Conservation (phyloP, 1,140 invertebrate genomes). For the Berghia stephanieae region DNA sequence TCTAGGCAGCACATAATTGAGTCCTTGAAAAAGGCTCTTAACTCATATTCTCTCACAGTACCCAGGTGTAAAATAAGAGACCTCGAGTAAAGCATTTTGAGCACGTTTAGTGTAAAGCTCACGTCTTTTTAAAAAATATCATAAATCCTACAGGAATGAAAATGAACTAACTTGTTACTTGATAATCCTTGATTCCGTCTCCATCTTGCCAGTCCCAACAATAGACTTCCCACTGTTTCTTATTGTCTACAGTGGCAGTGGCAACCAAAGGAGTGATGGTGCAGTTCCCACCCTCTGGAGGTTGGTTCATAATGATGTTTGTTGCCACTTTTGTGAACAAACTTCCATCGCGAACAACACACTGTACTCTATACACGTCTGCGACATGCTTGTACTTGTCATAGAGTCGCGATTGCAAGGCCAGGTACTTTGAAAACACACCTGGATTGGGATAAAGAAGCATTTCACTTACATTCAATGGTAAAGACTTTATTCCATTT, state of each 20-base stretch:
- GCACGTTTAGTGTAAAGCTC: too few relatives aligned
- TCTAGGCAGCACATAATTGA: too few relatives aligned
- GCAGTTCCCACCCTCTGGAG: constrained; percentile 9
- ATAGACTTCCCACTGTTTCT: neutral
- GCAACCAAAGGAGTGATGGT: neutral
- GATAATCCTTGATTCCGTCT: constrained; percentile 13
- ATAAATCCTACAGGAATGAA: too few relatives aligned
- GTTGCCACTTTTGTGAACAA: neutral
- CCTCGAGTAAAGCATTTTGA: too few relatives aligned
- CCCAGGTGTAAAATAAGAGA: too few relatives aligned
- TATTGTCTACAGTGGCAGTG: neutral
- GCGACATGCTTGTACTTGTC: neutral
- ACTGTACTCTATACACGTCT: neutral
- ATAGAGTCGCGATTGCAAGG: neutral
- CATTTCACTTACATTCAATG: too few relatives aligned
- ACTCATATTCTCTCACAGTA: too few relatives aligned
- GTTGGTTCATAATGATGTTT: neutral
- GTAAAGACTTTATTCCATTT: too few relatives aligned
- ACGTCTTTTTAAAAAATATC: too few relatives aligned
- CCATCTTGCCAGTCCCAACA: constrained; percentile 13
- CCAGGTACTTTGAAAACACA: neutral
- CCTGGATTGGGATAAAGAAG: neutral
- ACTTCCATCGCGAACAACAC: neutral
- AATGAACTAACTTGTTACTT: too few relatives aligned
- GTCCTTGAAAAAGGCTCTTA: too few relatives aligned